Evolutionary conservation across 2,113 vertebrate species (phyloP).

Genomic region (Leptosomus discolor): DNA sequence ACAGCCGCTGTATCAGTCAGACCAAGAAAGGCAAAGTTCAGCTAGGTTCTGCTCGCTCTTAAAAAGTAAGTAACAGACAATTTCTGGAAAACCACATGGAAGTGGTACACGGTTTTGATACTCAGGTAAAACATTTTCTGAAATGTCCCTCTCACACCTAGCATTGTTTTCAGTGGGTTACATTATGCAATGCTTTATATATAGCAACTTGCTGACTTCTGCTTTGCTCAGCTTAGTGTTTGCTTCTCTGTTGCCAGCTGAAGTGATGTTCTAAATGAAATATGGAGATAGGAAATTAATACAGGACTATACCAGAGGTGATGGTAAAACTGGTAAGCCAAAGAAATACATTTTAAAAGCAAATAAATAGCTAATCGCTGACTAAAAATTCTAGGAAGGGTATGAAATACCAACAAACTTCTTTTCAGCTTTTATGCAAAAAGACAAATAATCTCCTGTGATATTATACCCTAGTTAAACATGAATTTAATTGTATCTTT

Average conservation of each 20-base stretch:
- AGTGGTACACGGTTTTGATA: not conserved
- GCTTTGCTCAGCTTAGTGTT: constrained; percentile 53
- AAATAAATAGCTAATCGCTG: not conserved
- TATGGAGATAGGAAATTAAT: constrained; percentile 35
- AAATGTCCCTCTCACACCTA: not conserved
- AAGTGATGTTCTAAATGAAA: constrained; percentile 59
- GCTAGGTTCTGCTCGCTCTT: not conserved
- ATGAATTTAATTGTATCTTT: not conserved
- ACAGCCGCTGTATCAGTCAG: not conserved
- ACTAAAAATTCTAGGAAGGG: not conserved
- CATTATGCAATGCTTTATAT: constrained; percentile 26
- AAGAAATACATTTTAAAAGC: not conserved
- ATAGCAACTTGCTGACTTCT: constrained; percentile 62
- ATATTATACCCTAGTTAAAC: not conserved
- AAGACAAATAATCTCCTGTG: not conserved
- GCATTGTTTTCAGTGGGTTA: constrained; percentile 36
- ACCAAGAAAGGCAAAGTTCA: too few relatives aligned
- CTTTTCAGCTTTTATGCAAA: not conserved
- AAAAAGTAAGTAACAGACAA: not conserved
- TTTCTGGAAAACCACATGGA: not conserved
- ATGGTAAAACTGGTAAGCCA: not conserved
- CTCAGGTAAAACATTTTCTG: not conserved
- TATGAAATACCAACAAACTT: not conserved
- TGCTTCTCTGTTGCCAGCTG: constrained; percentile 60
- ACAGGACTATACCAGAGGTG: constrained; percentile 17